Evolutionary conservation across 2,888 invertebrate genomes (phyloP).

Genomic region (Chrysolina haemoptera): DNA sequence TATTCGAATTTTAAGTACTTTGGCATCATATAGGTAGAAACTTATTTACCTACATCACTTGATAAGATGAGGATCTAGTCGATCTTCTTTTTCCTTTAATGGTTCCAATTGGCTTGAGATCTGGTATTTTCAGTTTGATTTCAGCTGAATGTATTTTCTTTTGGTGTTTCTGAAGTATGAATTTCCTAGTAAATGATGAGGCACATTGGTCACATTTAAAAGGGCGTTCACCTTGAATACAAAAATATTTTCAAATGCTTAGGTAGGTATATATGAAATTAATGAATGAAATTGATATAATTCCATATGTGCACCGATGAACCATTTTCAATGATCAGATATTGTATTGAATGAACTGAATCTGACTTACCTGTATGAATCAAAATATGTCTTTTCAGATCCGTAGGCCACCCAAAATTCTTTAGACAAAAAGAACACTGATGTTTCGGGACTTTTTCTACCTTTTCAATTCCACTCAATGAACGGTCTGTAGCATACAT

Average conservation of each 20-base stretch:
- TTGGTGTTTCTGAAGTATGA: constrained; percentile 68
- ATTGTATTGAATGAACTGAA: no score
- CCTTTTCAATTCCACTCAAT: not conserved
- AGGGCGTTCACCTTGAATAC: constrained; percentile 61
- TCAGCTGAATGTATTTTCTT: constrained; percentile 56
- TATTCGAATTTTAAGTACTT: not conserved
- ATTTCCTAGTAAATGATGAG: constrained; percentile 67
- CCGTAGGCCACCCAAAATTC: constrained; percentile 68
- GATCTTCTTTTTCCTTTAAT: constrained; percentile 41
- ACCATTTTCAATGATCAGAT: no score
- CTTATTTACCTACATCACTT: not conserved
- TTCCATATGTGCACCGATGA: no score
- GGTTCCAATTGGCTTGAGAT: constrained; percentile 56
- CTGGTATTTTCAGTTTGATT: constrained; percentile 52
- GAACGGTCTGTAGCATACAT: not conserved
- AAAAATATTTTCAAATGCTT: not conserved
- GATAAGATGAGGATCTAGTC: constrained; percentile 42
- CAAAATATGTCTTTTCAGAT: constrained; percentile 68
- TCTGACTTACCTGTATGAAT: constrained; percentile 62
- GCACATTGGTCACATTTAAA: constrained; percentile 66
- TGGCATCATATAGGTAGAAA: not conserved
- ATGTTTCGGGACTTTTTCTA: constrained; percentile 56
- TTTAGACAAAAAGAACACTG: constrained; percentile 65
- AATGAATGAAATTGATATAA: no score
- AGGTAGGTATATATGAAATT: no score